phyloP scores from a whole-genome alignment of 2,797 vertebrate species.

The Etheostoma perlongum region DNA sequence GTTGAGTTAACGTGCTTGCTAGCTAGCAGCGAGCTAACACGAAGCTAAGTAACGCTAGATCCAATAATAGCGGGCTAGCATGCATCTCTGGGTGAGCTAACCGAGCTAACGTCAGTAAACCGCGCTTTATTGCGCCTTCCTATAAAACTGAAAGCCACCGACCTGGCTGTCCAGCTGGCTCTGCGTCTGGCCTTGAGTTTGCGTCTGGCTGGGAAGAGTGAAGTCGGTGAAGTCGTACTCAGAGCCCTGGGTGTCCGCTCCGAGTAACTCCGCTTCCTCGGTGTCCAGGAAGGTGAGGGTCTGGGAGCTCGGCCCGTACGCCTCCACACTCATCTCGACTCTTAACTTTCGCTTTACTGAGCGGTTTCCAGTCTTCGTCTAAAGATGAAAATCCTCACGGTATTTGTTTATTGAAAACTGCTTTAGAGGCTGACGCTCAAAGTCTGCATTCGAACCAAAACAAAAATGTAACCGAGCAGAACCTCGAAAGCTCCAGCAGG shows the following conservation, averaged over 20 bases:
- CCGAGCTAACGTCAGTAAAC: conserved; percentile 44
- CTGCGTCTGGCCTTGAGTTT: conserved; percentile 91
- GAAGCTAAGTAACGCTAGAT: conserved; percentile 44
- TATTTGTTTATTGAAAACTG: conserved; percentile 4
- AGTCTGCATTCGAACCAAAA: conserved; percentile 63
- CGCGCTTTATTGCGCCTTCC: conserved; percentile 81
- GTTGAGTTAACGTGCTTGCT: conserved; percentile 17
- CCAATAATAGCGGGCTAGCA: conserved; percentile 63
- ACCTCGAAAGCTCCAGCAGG: conserved; percentile 75
- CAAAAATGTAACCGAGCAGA: conserved; percentile 74
- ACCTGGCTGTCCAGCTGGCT: conserved; percentile 91
- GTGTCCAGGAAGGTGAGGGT: conserved; percentile 97
- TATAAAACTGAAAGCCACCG: conserved; percentile 39
- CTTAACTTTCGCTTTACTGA: conserved; percentile 72
- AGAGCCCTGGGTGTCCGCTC: conserved; percentile 95
- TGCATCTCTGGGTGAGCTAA: conserved; percentile 30
- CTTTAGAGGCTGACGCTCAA: background rate
- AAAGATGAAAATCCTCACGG: conserved; percentile 23
- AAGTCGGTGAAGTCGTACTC: conserved; percentile 98
- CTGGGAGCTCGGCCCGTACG: conserved; percentile 97
- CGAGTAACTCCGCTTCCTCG: conserved; percentile 94
- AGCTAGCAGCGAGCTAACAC: conserved; percentile 32
- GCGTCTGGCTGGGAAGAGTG: conserved; percentile 94
- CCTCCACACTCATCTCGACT: conserved; percentile 93
- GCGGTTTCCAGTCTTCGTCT: conserved; percentile 47